Conservation (phyloP, 2,113 vertebrate genomes). For the Piliocolobus tephrosceles region DNA sequence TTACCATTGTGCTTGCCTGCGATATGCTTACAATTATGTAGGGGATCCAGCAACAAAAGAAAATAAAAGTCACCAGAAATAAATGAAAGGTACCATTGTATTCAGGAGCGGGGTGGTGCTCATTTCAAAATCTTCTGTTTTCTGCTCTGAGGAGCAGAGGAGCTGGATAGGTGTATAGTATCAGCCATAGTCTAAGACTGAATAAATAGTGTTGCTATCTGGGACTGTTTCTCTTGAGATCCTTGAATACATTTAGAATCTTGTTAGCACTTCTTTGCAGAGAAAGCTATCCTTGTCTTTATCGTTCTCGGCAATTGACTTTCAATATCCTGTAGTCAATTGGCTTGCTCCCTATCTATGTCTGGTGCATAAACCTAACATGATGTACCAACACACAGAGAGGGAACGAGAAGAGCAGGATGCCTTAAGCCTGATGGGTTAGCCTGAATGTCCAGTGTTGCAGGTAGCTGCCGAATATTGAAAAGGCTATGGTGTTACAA, state of each 20-base stretch:
- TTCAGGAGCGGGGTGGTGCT: neutral
- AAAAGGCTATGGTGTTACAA: neutral
- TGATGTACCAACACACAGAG: neutral
- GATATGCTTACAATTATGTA: slow-evolving; percentile 37
- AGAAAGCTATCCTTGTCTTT: slow-evolving; percentile 30
- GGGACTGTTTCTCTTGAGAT: slow-evolving; percentile 14
- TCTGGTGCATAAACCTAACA: neutral
- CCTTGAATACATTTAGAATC: neutral
- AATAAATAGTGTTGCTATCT: neutral
- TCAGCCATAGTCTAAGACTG: slow-evolving; percentile 4
- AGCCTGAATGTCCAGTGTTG: neutral
- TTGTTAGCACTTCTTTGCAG: slow-evolving; percentile 19
- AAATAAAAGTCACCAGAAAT: slow-evolving; percentile 73
- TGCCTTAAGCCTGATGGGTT: neutral
- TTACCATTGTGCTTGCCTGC: slow-evolving; percentile 55
- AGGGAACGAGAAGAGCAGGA: neutral
- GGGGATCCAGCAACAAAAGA: slow-evolving; percentile 69
- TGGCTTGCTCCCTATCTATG: slow-evolving; percentile 42
- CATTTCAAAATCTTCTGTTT: slow-evolving; percentile 32
- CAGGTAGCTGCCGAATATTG: neutral
- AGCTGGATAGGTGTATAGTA: neutral
- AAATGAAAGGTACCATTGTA: slow-evolving; percentile 59
- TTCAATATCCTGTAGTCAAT: neutral
- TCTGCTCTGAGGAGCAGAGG: slow-evolving; percentile 44
- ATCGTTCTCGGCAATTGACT: slow-evolving; percentile 24